Evolutionary conservation across 2,888 invertebrate species (phyloP), one percentile per base, ranked within the genome.

Genomic region (Eilema sororculum): DNA sequence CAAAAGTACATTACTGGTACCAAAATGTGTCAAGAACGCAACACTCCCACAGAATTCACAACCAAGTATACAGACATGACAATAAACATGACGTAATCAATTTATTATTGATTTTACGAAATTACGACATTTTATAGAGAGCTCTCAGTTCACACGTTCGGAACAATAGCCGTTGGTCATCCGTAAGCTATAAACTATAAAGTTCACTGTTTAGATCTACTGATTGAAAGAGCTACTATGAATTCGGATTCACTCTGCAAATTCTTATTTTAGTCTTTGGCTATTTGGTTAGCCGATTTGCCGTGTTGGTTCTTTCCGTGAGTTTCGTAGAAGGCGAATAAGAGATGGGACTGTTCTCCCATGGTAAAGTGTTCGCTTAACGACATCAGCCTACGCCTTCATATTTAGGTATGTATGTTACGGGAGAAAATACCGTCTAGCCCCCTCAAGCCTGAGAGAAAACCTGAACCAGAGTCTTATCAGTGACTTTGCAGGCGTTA

Each of bases 121-220:
- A 24, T 41, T 13, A 41, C 41, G 62, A 28, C n/a, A 33, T 64
- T 64, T 46, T 64, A 65, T 37, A 13, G 57, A 37, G 22, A 58
- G 57, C 57, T 58, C 46, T 24, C 63, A 64, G 41, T 64, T 46
- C 46, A 64, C 33, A 65, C 25, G 65, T 58, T 57, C 24, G 6
- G 24, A 20, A 65, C 65, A 65, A 65, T 58, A 6, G 65, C 12
- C 24, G 9, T 57, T 24, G 57, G 37, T 65, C 56, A 56, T 37
- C 5, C 33, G 33, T 12, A 37, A 2, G 33, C 12, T n/a, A 3
- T 28, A 28, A 20, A 24, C 41, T 20, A 24, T 62, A 62, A 61
- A 37, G 62, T 41, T 41, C 62, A 62, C 16, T 41, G 37, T 37
- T 3, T 25, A 62, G 22, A 25, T 20, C 41, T 16, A 63, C 22